phyloP scores from a whole-genome alignment of 2,888 invertebrate species.

The Theretra japonica region DNA sequence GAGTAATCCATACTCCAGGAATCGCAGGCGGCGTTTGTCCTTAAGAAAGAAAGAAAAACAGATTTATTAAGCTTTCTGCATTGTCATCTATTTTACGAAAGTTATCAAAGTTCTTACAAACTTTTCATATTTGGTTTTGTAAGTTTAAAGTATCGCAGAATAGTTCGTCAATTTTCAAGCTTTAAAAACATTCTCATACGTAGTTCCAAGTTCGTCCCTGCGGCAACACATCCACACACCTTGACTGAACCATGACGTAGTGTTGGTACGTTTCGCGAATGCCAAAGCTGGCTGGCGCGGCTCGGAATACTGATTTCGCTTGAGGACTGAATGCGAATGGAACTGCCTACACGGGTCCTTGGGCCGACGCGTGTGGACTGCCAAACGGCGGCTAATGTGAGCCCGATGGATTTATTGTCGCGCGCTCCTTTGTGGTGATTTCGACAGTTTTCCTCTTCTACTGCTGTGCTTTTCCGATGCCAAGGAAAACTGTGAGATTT shows the following conservation, averaged over 20 bases:
- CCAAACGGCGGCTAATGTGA: conserved; percentile 51
- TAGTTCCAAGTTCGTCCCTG: conserved; percentile 60
- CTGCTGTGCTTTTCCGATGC: not conserved
- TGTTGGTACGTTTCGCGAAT: conserved; percentile 70
- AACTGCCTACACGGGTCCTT: conserved; percentile 59
- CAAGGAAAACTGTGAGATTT: not conserved
- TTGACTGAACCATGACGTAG: conserved; percentile 78
- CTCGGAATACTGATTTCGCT: conserved; percentile 60
- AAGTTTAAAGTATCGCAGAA: too few species aligned
- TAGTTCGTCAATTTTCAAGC: not conserved
- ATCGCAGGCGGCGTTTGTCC: too few species aligned
- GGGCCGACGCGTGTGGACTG: conserved; percentile 50
- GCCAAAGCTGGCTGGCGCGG: conserved; percentile 49
- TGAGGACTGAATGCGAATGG: conserved; percentile 56
- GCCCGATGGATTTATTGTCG: conserved; percentile 60
- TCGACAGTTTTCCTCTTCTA: conserved; percentile 29
- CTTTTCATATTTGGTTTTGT: too few species aligned
- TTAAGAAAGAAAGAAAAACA: too few species aligned
- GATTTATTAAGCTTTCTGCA: too few species aligned
- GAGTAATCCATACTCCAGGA: too few species aligned
- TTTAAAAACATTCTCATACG: not conserved
- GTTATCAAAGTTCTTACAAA: too few species aligned
- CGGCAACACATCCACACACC: conserved; percentile 57
- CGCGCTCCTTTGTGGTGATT: conserved; percentile 46
- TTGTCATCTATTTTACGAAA: too few species aligned